phyloP scores from a whole-genome alignment of 1,140 invertebrate genomes.

The Apis laboriosa region DNA sequence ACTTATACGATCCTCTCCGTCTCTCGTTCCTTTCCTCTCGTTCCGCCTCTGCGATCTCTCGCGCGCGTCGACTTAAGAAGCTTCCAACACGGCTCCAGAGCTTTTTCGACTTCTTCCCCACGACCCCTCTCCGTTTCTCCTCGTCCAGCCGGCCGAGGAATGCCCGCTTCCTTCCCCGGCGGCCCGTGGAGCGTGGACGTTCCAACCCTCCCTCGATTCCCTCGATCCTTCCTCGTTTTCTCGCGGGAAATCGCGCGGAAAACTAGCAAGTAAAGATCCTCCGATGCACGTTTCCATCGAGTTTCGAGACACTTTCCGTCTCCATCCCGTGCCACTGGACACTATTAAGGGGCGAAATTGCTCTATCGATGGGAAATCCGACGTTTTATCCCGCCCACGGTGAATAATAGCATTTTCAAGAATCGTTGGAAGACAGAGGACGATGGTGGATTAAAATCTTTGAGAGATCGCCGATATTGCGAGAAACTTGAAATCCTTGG shows the following conservation, averaged over 20 bases:
- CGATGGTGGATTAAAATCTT: slow-evolving; percentile 7
- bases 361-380: slow-evolving; percentile 23
- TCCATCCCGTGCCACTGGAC: slow-evolving; percentile 18
- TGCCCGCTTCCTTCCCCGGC: slow-evolving; percentile 40
- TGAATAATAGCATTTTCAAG: slow-evolving; percentile 30
- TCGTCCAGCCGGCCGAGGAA: not conserved
- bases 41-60: slow-evolving; percentile 14
- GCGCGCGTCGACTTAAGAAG: slow-evolving; percentile 59
- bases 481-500: not conserved
- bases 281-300: slow-evolving; percentile 51
- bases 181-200: slow-evolving; percentile 53
- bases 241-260: slow-evolving; percentile 76
- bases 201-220: slow-evolving; percentile 69
- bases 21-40: slow-evolving; percentile 12
- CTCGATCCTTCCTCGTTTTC: slow-evolving; percentile 74
- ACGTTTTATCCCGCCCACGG: slow-evolving; percentile 30
- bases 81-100: slow-evolving; percentile 40
- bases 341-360: slow-evolving; percentile 37
- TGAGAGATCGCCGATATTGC: not conserved
- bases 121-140: not conserved
- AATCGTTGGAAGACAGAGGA: not conserved
- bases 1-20: slow-evolving; percentile 42
- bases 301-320: not conserved
- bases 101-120: slow-evolving; percentile 64
- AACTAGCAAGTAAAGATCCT: slow-evolving; percentile 75